phyloP scores from a whole-genome alignment of 2,888 invertebrate species.

The Lepeophtheirus nordmannii region DNA sequence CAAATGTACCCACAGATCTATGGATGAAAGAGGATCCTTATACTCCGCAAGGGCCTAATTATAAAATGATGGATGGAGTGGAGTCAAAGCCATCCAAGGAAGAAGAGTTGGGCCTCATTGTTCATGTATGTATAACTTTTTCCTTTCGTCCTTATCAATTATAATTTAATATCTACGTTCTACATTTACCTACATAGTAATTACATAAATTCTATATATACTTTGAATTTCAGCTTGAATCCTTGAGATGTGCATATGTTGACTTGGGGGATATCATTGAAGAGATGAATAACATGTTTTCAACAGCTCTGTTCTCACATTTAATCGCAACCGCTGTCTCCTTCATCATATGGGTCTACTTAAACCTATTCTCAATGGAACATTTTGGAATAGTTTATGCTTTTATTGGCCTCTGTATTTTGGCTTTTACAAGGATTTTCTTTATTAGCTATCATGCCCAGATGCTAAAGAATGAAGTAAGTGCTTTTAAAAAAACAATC shows the following conservation, averaged over 20 bases:
- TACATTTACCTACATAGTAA: too few species aligned
- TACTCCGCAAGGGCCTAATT: slow-evolving; percentile 5
- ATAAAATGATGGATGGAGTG: neutral
- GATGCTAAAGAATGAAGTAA: neutral
- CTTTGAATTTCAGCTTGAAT: neutral
- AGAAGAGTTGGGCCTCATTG: slow-evolving; percentile 3
- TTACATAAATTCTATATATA: too few species aligned
- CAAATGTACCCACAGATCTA: neutral
- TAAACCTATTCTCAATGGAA: neutral
- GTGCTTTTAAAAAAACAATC: neutral
- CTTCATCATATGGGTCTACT: neutral
- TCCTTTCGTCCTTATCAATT: neutral
- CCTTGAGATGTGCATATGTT: neutral
- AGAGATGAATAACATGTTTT: neutral
- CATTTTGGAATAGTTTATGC: neutral
- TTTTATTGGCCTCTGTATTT: neutral
- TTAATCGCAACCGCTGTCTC: neutral
- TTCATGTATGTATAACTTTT: slow-evolving; percentile 1
- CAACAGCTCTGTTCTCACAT: neutral
- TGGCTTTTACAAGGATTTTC: neutral
- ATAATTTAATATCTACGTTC: neutral
- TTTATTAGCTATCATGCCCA: neutral
- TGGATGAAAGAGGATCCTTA: slow-evolving; percentile 2
- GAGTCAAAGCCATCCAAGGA: slow-evolving; percentile 5
- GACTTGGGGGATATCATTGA: neutral